Evolutionary conservation across 1,140 invertebrate species (phyloP).

Genomic region (Halictus rubicundus): DNA sequence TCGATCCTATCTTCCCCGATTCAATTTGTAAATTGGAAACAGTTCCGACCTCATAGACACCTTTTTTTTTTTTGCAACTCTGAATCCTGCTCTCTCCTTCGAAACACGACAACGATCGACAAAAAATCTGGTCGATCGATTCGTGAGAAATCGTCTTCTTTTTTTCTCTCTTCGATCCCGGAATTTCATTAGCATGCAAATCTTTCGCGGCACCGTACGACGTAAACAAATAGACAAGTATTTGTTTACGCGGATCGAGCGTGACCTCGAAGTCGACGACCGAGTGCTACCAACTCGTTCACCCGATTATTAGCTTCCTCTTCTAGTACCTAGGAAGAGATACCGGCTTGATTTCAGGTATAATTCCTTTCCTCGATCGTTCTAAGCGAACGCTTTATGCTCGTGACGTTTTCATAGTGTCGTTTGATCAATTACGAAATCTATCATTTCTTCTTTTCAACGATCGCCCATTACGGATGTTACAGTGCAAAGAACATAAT

Average conservation of each 20-base stretch:
- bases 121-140: background rate
- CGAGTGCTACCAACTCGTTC: background rate
- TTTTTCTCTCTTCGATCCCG: background rate
- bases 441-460: too few species aligned
- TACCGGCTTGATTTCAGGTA: background rate
- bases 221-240: background rate
- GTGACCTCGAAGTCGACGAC: background rate
- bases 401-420: background rate
- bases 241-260: background rate
- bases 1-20: background rate
- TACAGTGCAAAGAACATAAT: too few species aligned
- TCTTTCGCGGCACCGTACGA: background rate
- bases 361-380: background rate
- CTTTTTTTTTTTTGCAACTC: too few species aligned
- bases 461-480: too few species aligned
- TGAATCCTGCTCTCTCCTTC: too few species aligned
- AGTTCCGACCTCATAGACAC: background rate
- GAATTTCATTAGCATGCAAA: background rate
- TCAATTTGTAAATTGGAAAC: background rate
- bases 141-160: background rate
- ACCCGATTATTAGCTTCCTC: constrained; percentile 27
- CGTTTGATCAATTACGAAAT: too few species aligned
- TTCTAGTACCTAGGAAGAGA: background rate
- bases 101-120: too few species aligned
- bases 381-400: constrained; percentile 7